Evolutionary conservation across 2,797 vertebrate species (phyloP).

Genomic region (Rhinatrema bivittatum): DNA sequence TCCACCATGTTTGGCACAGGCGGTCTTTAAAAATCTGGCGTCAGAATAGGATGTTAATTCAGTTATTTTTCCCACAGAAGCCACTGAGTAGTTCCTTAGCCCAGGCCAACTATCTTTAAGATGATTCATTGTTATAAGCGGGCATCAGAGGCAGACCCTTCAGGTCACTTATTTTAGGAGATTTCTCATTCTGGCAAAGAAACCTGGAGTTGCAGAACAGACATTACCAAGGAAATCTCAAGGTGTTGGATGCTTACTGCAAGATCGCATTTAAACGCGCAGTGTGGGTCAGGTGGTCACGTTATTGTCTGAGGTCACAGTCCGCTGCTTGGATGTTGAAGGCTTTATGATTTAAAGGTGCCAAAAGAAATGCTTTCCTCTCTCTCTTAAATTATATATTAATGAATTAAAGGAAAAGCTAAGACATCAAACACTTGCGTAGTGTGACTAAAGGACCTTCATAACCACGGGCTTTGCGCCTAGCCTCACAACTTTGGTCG

Average conservation of each 20-base stretch:
- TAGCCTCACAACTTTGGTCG: too few relatives aligned
- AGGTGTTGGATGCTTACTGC: background rate
- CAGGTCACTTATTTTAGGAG: background rate
- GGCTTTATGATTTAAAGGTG: too few relatives aligned
- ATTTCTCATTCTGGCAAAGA: background rate
- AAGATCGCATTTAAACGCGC: background rate
- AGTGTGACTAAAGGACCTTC: too few relatives aligned
- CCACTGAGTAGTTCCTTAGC: constrained; percentile 28
- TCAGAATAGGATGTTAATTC: constrained; percentile 30
- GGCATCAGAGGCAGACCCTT: constrained; percentile 31
- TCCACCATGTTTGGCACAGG: constrained; percentile 43
- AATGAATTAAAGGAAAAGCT: too few relatives aligned
- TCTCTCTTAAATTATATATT: too few relatives aligned
- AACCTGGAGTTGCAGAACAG: background rate
- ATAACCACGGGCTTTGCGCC: too few relatives aligned
- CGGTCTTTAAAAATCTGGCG: constrained; percentile 30
- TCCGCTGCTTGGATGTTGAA: too few relatives aligned
- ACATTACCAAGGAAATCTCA: background rate
- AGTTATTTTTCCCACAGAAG: constrained; percentile 63
- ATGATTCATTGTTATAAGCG: constrained; percentile 47
- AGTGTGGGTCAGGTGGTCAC: background rate
- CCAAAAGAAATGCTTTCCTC: too few relatives aligned
- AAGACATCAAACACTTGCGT: too few relatives aligned
- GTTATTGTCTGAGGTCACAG: too few relatives aligned
- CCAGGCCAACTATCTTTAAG: constrained; percentile 39